A percentile compares a stretch with the other conserved stretches of the same genome.
Evolutionary conservation across 2,888 invertebrate genomes (phyloP).

Genomic region (Amorpha juglandis): DNA sequence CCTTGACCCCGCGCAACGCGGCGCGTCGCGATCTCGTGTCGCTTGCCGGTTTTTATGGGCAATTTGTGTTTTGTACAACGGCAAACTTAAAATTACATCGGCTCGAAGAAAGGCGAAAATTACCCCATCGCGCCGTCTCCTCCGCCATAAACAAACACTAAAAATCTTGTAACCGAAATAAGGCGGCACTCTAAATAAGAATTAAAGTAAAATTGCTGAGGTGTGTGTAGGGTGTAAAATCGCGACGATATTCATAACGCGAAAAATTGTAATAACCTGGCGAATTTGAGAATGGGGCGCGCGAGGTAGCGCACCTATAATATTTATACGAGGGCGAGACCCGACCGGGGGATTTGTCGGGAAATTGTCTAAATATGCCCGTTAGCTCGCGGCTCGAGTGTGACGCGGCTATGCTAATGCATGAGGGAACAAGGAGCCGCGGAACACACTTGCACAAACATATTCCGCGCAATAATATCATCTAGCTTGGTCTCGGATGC

Average conservation of each 20-base stretch:
- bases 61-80: conserved; percentile 63
- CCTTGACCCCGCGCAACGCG: conserved; percentile 66
- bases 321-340: conserved; percentile 70
- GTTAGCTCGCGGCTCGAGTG: conserved; percentile 47
- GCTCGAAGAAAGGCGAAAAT: conserved; percentile 61
- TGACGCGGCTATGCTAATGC: conserved; percentile 37
- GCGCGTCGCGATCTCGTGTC: conserved; percentile 7
- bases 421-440: conserved; percentile 17
- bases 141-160: conserved; percentile 81
- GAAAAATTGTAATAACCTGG: conserved; percentile 84
- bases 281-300: conserved; percentile 69
- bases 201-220: conserved; percentile 83
- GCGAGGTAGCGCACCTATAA: conserved; percentile 58
- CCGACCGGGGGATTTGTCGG: conserved; percentile 66
- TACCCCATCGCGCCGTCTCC: conserved; percentile 72
- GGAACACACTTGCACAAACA: conserved; percentile 18
- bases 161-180: conserved; percentile 83
- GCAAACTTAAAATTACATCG: conserved; percentile 49
- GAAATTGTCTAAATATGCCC: conserved; percentile 80
- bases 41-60: conserved; percentile 46
- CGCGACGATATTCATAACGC: conserved; percentile 83
- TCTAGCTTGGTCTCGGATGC: background rate
- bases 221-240: too few relatives aligned
- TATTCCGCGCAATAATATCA: conserved; percentile 2
- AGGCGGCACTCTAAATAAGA: conserved; percentile 82